Base-by-base conservation (phyloP, 1,140 invertebrate species). In the Drosophila sp. region DNA sequence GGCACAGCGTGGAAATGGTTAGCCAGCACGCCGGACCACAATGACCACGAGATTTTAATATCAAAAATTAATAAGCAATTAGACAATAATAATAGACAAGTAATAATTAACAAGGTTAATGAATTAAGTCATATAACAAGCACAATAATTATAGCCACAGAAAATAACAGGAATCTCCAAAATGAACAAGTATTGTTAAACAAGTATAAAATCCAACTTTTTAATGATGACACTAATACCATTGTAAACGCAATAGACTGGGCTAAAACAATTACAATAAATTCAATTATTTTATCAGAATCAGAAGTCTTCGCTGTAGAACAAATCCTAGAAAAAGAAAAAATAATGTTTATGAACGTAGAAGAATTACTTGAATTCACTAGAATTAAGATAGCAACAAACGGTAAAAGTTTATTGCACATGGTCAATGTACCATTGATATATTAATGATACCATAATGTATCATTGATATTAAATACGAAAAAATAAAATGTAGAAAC, bases 71-170 rank as follows among this genome's bases (percentile, higher is more conserved):
- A 21, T 21, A 4, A 21, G 4, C 21, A 21, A 21, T 4, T 21
- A 1, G 21, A 21, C 1, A 21, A 21, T 21, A 71, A 71, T 25
- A 70, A 70, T 59, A 70, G 21, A 51, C 66, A 70, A 54, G 29
- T 70, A 62, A 9, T 61, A 9, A 70, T 62, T 13, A 70, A 70
- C 13, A 62, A 16, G 18, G 6, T 38, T 25, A 46, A 53, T 53
- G 13, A 70, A 29, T 13, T 36, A 45, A 53, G 11, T 14, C 11
- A 14, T 9, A 54, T 27, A 40, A 34, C 18, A 13, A 38, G 48
- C 21, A 14, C 7, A 2, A 21, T 21, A 1, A 21, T 21, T 2
- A 4, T 2, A 4, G 21, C 21, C 21, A 21, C 21, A n/a, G n/a
- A n/a, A n/a, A n/a, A n/a, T n/a, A n/a, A n/a, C n/a, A n/a, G n/a